Evolutionary conservation across 2,113 vertebrate genomes (phyloP).

Genomic region (Pongo pygmaeus): DNA sequence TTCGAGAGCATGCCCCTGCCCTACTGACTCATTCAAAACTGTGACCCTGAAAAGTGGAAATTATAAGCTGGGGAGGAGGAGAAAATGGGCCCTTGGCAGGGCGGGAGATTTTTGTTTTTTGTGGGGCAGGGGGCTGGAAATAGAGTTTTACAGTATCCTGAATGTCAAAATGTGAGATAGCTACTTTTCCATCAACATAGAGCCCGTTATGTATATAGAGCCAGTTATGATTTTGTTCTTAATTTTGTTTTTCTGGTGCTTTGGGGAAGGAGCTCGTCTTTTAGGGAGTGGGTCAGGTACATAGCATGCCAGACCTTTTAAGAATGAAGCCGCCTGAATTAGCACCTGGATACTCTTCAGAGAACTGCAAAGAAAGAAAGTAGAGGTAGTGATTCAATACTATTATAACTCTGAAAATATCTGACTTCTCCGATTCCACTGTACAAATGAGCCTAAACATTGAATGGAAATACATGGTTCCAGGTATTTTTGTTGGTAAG

Average conservation of each 20-base stretch:
- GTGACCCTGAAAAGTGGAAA: neutral
- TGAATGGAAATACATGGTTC: neutral
- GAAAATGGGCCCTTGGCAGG: neutral
- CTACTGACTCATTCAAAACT: neutral
- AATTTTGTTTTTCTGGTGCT: neutral
- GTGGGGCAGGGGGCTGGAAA: neutral
- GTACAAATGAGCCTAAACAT: neutral
- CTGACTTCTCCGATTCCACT: neutral
- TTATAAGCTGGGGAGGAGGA: neutral
- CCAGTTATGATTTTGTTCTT: neutral
- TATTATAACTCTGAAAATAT: neutral
- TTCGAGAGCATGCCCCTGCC: neutral
- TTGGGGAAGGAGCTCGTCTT: neutral
- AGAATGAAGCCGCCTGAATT: slow-evolving; percentile 91
- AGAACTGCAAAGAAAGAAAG: slow-evolving; percentile 90
- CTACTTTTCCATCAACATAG: neutral
- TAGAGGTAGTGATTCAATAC: slow-evolving; percentile 82
- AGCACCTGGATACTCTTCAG: slow-evolving; percentile 90
- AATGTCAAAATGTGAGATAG: neutral
- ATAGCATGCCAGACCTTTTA: slow-evolving; percentile 82
- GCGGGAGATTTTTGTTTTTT: neutral
- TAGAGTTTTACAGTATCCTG: neutral
- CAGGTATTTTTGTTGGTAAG: neutral
- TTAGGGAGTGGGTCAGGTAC: neutral
- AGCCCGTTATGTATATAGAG: neutral